Conservation (phyloP, 1,140 invertebrate genomes). For the Geopemphigus sp. region DNA sequence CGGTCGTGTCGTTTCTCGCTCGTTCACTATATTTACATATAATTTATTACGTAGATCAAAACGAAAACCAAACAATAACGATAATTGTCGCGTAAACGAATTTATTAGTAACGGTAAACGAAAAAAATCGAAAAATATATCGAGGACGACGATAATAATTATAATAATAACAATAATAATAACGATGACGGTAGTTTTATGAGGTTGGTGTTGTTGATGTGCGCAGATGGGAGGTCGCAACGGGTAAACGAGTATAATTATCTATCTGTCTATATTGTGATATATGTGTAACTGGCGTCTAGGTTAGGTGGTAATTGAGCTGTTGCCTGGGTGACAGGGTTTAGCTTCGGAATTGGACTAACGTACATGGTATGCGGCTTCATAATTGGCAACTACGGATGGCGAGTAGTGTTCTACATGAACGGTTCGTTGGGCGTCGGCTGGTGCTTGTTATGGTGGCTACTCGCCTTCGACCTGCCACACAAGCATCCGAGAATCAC, state of each 20-base stretch:
- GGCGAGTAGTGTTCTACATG: constrained; percentile 69
- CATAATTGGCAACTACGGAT: constrained; percentile 67
- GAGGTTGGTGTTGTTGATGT: constrained; percentile 42
- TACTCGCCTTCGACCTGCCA: constrained; percentile 73
- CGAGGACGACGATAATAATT: too few species aligned
- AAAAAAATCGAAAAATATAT: too few species aligned
- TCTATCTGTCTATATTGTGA: constrained; percentile 49
- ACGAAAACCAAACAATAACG: too few species aligned
- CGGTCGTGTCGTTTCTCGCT: too few species aligned
- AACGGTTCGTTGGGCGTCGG: constrained; percentile 66
- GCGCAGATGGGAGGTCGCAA: constrained; percentile 43
- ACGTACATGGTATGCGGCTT: constrained; percentile 71
- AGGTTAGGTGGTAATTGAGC: constrained; percentile 51
- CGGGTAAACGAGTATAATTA: constrained; percentile 47
- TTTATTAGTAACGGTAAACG: too few species aligned
- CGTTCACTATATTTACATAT: too few species aligned
- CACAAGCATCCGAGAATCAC: constrained; percentile 72
- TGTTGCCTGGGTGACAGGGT: constrained; percentile 56
- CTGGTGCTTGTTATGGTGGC: constrained; percentile 72
- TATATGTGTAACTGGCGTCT: constrained; percentile 48
- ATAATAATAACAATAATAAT: background rate
- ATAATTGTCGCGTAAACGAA: too few species aligned
- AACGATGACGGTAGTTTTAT: constrained; percentile 22
- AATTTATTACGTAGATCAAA: too few species aligned
- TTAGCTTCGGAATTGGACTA: constrained; percentile 71